Evolutionary conservation across 2,888 invertebrate species (phyloP).

Genomic region (Trissonchulus sp.): DNA sequence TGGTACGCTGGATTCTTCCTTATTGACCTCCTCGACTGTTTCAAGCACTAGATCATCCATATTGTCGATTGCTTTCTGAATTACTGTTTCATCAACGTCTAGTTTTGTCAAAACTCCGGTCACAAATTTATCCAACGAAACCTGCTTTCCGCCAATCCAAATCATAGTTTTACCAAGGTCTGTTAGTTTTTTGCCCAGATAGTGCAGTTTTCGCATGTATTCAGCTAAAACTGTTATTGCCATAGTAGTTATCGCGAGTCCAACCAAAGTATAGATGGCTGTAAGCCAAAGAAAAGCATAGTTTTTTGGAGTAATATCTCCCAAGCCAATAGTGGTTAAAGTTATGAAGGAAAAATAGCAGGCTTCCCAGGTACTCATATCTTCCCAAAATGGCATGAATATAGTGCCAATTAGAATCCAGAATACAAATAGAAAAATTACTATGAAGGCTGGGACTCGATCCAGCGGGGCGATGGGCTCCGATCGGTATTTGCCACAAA

Average conservation of each 20-base stretch:
- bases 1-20: too few relatives aligned
- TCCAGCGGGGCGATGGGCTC: neutral
- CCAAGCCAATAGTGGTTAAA: conserved; percentile 15
- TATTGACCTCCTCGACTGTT: neutral
- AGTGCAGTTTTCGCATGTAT: conserved; percentile 18
- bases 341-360: conserved; percentile 7
- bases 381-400: neutral
- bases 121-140: neutral
- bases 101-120: neutral
- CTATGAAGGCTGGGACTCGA: neutral
- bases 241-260: conserved; percentile 10
- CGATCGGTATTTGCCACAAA: neutral
- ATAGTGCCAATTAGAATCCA: neutral
- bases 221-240: conserved; percentile 7
- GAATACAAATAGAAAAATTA: neutral
- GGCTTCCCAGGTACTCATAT: neutral
- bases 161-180: conserved; percentile 1
- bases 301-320: neutral
- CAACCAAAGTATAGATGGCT: neutral
- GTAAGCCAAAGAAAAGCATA: neutral
- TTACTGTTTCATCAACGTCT: neutral
- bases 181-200: conserved; percentile 8
- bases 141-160: conserved; percentile 3
- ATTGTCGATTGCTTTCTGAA: neutral
- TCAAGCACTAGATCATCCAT: neutral